Evolutionary conservation across 2,113 vertebrate genomes (phyloP).

Genomic region (Trachemys scripta): DNA sequence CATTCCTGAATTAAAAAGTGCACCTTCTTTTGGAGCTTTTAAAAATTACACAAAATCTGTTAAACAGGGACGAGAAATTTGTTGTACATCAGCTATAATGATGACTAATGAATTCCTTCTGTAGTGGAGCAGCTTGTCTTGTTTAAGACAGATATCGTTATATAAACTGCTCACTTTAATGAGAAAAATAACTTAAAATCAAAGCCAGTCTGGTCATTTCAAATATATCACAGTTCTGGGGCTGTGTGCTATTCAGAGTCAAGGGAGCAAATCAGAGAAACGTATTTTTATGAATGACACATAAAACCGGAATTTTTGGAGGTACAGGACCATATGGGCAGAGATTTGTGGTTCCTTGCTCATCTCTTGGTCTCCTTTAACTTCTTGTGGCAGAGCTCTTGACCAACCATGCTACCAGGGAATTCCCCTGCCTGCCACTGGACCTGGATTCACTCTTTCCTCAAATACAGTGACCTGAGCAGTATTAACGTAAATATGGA

Average conservation of each 20-base stretch:
- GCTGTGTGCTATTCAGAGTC: background rate
- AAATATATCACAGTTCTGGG: slow-evolving; percentile 19
- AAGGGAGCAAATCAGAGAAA: background rate
- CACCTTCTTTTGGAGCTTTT: slow-evolving; percentile 24
- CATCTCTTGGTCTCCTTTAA: background rate
- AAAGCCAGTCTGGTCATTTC: slow-evolving; percentile 39
- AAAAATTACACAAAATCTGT: background rate
- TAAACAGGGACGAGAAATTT: slow-evolving; percentile 16
- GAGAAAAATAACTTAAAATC: slow-evolving; percentile 52
- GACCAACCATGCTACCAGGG: rapidly evolving
- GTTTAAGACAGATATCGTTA: slow-evolving; percentile 37
- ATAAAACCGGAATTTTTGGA: background rate
- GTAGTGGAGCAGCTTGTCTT: slow-evolving; percentile 26
- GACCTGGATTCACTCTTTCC: background rate
- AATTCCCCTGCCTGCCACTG: background rate
- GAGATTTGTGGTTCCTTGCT: background rate
- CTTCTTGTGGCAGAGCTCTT: background rate
- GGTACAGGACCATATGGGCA: background rate
- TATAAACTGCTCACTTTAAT: slow-evolving; percentile 49
- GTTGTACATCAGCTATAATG: background rate
- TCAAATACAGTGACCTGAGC: background rate
- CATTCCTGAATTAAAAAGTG: background rate
- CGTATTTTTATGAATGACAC: background rate
- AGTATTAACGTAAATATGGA: background rate
- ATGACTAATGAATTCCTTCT: slow-evolving; percentile 29